Evolutionary conservation across 2,113 vertebrate species (phyloP), one percentile per base, ranked within the genome.

Genomic region (Sylvia atricapilla): DNA sequence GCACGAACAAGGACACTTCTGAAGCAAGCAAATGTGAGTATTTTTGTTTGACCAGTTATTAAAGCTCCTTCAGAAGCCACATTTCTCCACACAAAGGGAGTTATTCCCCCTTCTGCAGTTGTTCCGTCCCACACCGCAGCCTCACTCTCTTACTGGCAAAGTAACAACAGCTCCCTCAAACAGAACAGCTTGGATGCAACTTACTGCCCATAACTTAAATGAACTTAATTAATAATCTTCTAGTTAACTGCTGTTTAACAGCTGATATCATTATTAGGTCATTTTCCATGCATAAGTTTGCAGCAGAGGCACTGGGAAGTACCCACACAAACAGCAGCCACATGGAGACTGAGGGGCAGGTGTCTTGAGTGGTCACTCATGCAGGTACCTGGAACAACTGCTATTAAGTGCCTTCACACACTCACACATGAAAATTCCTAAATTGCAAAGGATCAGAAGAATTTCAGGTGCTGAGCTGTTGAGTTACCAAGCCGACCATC

Each of bases 291-390:
- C 12, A 0, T 4, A 37, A 46, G 10, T 39, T 73, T 55, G 37
- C 17, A 73, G 84, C 39, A 72, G 16, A 27, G 13, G 33, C 39
- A 49, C 43, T 55, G 63, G 13, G n/a, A 77, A 77, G 41, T 2
- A 35, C 67, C 35, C 60, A 56, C 0, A 2, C 3, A 3, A 78
- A 47, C 0, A 3, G 50, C 55, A 94, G 82, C 49, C 59, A 59
- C 43, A 35, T 1, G 4, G 62, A 63, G 10, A 52, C 16, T 0
- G 0, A 84, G 67, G 18, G 67, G 47, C 44, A 52, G 58, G 33
- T 47, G 52, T 39, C 73, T 44, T 15, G 19, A 17, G 20, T 8
- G 24, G 59, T 31, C 68, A 28, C 41, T 72, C 58, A 31, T 2
- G 2, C 16, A 37, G 35, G 25, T 73, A 55, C 33, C 64, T 35